phyloP scores from a whole-genome alignment of 2,113 vertebrate species.

The Silurus meridionalis region DNA sequence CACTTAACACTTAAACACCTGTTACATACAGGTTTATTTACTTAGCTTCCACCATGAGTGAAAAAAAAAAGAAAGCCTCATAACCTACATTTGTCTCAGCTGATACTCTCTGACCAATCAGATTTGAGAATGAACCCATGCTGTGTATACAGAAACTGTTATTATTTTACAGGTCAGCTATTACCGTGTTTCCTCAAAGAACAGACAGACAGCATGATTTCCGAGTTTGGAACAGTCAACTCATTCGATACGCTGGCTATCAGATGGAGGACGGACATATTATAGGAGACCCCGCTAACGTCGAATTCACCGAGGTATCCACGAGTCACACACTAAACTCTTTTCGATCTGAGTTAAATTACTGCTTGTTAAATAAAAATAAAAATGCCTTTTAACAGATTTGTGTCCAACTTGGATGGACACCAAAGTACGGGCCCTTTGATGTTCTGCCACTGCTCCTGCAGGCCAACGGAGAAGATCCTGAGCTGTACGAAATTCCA shows the following conservation, averaged over 20 bases:
- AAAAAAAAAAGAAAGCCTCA: neutral
- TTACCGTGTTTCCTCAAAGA: slow-evolving; percentile 83
- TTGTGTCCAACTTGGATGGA: slow-evolving; percentile 83
- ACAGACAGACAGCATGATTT: slow-evolving; percentile 79
- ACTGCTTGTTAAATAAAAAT: neutral
- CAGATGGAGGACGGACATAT: slow-evolving; percentile 72
- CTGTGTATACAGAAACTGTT: neutral
- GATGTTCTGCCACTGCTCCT: slow-evolving; percentile 83
- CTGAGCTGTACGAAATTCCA: slow-evolving; percentile 81
- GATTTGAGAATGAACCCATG: neutral
- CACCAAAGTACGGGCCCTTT: slow-evolving; percentile 77
- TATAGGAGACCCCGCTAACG: slow-evolving; percentile 74
- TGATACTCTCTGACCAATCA: neutral
- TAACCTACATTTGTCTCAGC: neutral
- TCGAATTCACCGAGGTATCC: slow-evolving; percentile 81
- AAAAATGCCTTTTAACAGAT: slow-evolving; percentile 64
- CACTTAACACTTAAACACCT: too few species aligned
- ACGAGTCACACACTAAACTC: neutral
- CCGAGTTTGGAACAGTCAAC: slow-evolving; percentile 83
- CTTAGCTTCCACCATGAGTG: too few species aligned
- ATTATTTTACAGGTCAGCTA: slow-evolving; percentile 77
- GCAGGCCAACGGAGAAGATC: slow-evolving; percentile 80
- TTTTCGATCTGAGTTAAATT: neutral
- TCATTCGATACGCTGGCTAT: slow-evolving; percentile 81
- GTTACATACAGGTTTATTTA: too few species aligned